These are phyloP conservation scores for Cantharis flavilabris DNA, from an alignment of 2,888 invertebrate species.

Conservation along the genomic window DNA sequence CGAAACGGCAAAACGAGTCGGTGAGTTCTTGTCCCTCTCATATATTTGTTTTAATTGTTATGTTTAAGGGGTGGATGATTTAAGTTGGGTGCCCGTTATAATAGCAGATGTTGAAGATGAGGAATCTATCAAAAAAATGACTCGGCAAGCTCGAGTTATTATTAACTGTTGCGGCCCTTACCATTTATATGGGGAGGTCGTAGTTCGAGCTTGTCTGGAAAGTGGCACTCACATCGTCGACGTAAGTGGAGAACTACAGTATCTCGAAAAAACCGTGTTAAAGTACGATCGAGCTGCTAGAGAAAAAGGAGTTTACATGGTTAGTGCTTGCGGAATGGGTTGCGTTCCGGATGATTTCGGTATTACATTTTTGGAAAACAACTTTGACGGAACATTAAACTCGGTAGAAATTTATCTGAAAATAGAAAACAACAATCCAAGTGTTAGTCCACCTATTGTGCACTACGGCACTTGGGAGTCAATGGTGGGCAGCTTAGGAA, in stretches of 20 bases:
- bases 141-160: conserved; percentile 74
- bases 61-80: conserved; percentile 49
- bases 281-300: conserved; percentile 75
- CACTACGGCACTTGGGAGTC: conserved; percentile 93
- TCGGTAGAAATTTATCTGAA: conserved; percentile 75
- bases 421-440: conserved; percentile 58
- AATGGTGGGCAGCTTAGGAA: conserved; percentile 72
- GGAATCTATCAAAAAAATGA: conserved; percentile 80
- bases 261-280: conserved; percentile 61
- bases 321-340: conserved; percentile 94
- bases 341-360: conserved; percentile 92
- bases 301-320: conserved; percentile 80
- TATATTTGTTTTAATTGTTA: neutral
- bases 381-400: conserved; percentile 80
- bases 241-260: conserved; percentile 88
- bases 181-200: conserved; percentile 85
- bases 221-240: conserved; percentile 87
- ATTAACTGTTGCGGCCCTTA: conserved; percentile 95
- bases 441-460: conserved; percentile 58
- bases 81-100: conserved; percentile 68
- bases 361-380: conserved; percentile 71
- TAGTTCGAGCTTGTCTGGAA: conserved; percentile 82
- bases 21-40: conserved; percentile 42
- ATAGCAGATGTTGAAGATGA: conserved; percentile 79
- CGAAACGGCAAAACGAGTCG: conserved; percentile 52